Percentiles rank a stretch among this genome's conserved stretches.
Conservation (phyloP, 2,113 vertebrate genomes). For the Poicephalus gulielmi region DNA sequence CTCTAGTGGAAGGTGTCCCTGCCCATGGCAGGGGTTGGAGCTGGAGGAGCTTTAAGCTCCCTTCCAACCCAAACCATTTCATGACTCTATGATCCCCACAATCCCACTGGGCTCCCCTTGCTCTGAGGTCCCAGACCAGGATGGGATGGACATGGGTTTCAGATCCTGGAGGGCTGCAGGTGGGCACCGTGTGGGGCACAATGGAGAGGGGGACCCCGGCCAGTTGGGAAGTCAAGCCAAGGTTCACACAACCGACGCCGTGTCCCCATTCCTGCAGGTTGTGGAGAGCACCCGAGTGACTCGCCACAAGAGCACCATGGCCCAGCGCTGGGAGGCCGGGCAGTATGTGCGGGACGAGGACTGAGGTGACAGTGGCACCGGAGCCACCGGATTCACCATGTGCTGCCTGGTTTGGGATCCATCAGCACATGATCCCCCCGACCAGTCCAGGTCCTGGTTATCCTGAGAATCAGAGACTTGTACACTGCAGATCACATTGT, state of each 20-base stretch:
- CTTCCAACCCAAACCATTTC: neutral
- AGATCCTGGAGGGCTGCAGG: neutral
- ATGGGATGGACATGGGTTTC: neutral
- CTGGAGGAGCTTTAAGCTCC: neutral
- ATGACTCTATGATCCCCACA: neutral
- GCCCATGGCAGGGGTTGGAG: neutral
- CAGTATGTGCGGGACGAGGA: constrained; percentile 57
- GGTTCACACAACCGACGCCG: neutral
- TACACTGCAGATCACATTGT: neutral
- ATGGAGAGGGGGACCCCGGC: neutral
- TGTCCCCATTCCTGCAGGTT: constrained; percentile 67
- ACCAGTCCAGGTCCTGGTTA: neutral
- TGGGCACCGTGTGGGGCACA: neutral
- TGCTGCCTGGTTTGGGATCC: rapidly evolving
- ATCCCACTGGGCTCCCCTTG: neutral
- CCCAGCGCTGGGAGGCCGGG: constrained; percentile 85
- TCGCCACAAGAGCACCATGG: constrained; percentile 79
- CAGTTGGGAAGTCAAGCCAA: neutral
- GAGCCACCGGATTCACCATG: rapidly evolving
- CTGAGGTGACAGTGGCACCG: neutral
- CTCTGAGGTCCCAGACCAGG: neutral
- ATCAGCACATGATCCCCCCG: rapidly evolving
- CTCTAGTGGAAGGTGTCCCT: neutral
- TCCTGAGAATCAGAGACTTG: neutral
- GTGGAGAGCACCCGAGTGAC: constrained; percentile 83